Evolutionary conservation across 23 tunicate genomes (phyloP), one percentile per base, ranked within the genome.

Genomic region (Ascidia mentula): DNA sequence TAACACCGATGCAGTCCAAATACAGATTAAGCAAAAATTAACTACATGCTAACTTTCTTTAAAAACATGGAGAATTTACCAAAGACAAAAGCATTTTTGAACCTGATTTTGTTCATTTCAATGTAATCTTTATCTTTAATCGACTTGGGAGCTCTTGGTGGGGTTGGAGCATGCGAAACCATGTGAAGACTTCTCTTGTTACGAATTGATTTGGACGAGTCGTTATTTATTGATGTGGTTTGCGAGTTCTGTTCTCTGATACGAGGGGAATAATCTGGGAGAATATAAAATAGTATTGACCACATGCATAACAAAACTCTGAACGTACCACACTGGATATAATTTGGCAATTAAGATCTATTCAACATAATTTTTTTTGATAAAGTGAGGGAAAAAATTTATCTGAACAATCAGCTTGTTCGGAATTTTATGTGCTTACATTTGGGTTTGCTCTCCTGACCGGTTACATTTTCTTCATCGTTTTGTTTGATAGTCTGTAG

Each of bases 61-160:
- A 42, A 42, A 42, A 42, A 42, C 12, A n/a, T n/a, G n/a, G n/a
- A n/a, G n/a, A n/a, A n/a, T n/a, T n/a, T n/a, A n/a, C n/a, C n/a
- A n/a, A n/a, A n/a, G n/a, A n/a, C n/a, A n/a, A n/a, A n/a, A n/a
- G n/a, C n/a, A n/a, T n/a, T n/a, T n/a, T n/a, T n/a, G n/a, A 20
- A 85, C 97, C 97, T 91, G 60, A 61, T 35, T 73, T 91, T 91
- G 40, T 91, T 91, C 31, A 86, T 79, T 53, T 91, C 97, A 32
- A 91, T 80, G 76, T 91, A 91, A 77, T 91, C 97, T 34, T 59
- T 53, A 60, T 89, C 95, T 37, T 65, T 74, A 60, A 70, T 80
- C 6, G 86, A 60, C 45, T 78, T 81, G 4, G 97, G 87, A 32
- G 77, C 75, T 35, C 70, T 79, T 4, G 85, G 85, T 24, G 85